phyloP scores from a whole-genome alignment of 1,140 invertebrate genomes.

The Danaus melanippus region DNA sequence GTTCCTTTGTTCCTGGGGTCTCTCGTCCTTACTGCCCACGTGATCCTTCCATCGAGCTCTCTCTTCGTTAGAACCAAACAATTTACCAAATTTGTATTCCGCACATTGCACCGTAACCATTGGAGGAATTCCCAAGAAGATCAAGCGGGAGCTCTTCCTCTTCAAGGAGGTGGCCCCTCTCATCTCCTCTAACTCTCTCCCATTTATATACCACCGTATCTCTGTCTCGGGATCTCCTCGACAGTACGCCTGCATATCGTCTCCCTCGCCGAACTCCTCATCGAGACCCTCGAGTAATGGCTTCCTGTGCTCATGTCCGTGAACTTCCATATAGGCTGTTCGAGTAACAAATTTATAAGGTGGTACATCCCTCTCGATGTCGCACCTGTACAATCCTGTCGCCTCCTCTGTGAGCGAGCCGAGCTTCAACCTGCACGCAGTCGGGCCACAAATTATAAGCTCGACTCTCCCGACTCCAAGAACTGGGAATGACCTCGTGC shows the following conservation, averaged over 20 bases:
- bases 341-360: constrained; percentile 51
- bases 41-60: constrained; percentile 46
- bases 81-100: constrained; percentile 46
- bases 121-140: constrained; percentile 48
- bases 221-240: constrained; percentile 44
- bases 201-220: constrained; percentile 62
- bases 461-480: constrained; percentile 53
- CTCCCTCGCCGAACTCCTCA: constrained; percentile 44
- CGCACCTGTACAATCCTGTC: constrained; percentile 55
- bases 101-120: constrained; percentile 57
- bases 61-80: constrained; percentile 45
- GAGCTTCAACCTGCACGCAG: constrained; percentile 44
- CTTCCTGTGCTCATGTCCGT: constrained; percentile 38
- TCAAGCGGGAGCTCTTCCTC: constrained; percentile 35
- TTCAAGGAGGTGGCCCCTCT: constrained; percentile 38
- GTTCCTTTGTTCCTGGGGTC: constrained; percentile 41
- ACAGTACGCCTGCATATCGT: constrained; percentile 55
- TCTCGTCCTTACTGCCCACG: constrained; percentile 25
- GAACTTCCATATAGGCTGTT: constrained; percentile 50
- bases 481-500: constrained; percentile 52
- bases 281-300: constrained; percentile 54
- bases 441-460: constrained; percentile 47
- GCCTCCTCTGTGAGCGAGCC: constrained; percentile 54
- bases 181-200: constrained; percentile 38
- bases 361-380: constrained; percentile 51